A percentile compares a stretch with the other conserved stretches of the same genome.
phyloP scores from a whole-genome alignment of 2,797 vertebrate genomes.

The Hypotaenidia okinawae region DNA sequence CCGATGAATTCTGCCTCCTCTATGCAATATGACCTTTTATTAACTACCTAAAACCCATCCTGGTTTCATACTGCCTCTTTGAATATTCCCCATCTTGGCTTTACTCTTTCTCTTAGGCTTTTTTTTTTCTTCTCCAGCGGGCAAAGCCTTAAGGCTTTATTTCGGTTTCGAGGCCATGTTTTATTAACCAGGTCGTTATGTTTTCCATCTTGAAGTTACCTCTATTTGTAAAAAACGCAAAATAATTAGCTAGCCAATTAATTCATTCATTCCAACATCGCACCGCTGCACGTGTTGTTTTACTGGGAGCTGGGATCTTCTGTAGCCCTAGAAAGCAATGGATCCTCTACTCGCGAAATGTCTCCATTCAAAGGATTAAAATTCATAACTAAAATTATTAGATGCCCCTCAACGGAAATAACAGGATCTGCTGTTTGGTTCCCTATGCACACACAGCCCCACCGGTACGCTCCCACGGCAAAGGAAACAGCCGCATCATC shows the following conservation, averaged over 20 bases:
- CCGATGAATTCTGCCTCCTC: neutral
- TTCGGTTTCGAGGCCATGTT: neutral
- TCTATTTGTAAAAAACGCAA: neutral
- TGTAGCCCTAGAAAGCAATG: neutral
- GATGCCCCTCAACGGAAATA: neutral
- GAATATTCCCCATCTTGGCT: neutral
- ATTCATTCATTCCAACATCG: neutral
- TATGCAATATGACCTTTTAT: slow-evolving; percentile 35
- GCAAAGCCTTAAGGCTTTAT: neutral
- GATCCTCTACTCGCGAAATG: neutral
- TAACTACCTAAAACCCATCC: neutral
- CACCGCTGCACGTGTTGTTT: neutral
- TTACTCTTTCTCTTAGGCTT: neutral
- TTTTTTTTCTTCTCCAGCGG: neutral
- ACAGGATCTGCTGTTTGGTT: neutral
- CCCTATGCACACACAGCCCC: neutral
- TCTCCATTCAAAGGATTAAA: slow-evolving; percentile 21
- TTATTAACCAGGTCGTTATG: neutral
- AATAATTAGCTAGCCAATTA: neutral
- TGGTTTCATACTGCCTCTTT: slow-evolving; percentile 9
- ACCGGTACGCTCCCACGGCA: neutral
- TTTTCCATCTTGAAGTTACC: neutral
- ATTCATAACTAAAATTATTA: slow-evolving; percentile 11
- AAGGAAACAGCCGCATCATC: neutral
- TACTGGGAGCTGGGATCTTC: neutral